Base-by-base conservation (phyloP, 1,140 invertebrate species). In the Drosophila truncata region DNA sequence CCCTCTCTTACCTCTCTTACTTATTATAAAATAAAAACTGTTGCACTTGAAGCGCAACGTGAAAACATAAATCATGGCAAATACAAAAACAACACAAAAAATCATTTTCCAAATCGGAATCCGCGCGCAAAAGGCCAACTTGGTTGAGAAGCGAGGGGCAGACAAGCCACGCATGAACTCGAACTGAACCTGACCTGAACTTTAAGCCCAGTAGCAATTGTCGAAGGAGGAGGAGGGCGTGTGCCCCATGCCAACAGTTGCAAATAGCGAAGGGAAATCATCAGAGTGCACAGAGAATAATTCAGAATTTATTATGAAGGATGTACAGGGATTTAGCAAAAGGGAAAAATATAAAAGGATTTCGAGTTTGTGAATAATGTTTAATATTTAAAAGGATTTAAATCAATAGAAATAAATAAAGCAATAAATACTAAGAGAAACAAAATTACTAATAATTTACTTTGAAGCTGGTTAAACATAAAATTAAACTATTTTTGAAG, bases 1-100 rank as follows among this genome's bases (percentile, higher is more conserved):
- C 67, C 14, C 8, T 13, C 20, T 23, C 9, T 11, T 16, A 33
- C 11, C 27, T 33, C n/a, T 20, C 7, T 20, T 7, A 16, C n/a
- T 31, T 39, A 33, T 47, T 47, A 49, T 33, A 49, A 23, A 74
- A 54, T 75, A 44, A 50, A 47, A 77, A 67, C 55, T 65, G 37
- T 59, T 84, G 81, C 78, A 84, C 82, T 86, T 85, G 61, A 83
- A 80, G 47, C 82, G 47, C 65, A 80, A 82, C 73, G 55, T 61
- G 41, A 39, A 81, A 64, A 62, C 83, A 86, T 86, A 87, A 87
- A 85, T 86, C 82, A 85, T 86, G 72, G 78, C 62, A 69, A 52
- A 31, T 27, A 33, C 27, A 8, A 29, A 3, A 29, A 29, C 27
- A 29, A 29, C 27, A 16, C n/a, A 54, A 33, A 72, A 74, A 52